These are phyloP conservation scores for Ailuropoda melanoleuca DNA, from an alignment of 2,113 vertebrate species.

Conservation along the genomic window DNA sequence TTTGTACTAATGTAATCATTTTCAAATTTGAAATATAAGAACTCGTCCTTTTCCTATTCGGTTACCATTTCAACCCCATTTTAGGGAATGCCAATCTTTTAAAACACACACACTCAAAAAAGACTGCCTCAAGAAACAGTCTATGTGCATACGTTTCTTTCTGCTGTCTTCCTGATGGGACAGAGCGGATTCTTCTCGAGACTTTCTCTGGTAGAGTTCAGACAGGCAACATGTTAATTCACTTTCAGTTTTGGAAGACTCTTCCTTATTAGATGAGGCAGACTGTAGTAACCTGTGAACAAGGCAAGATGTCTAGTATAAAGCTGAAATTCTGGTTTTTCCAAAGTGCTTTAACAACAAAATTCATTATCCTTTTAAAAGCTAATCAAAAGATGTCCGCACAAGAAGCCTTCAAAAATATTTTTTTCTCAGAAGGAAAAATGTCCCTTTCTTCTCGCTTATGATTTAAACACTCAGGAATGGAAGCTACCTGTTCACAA, in stretches of 20 bases:
- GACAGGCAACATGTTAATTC: slow-evolving; percentile 88
- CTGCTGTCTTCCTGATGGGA: slow-evolving; percentile 81
- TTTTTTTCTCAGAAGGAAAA: background rate
- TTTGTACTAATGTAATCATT: background rate
- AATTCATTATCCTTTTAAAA: background rate
- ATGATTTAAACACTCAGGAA: background rate
- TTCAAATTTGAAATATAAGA: slow-evolving; percentile 19
- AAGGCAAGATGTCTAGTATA: background rate
- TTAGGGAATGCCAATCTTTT: background rate
- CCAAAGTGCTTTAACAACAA: background rate
- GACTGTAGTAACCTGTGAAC: slow-evolving; percentile 88
- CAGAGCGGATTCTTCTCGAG: slow-evolving; percentile 73
- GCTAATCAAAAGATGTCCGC: background rate
- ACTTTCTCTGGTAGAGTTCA: slow-evolving; percentile 90
- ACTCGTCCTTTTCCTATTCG: background rate
- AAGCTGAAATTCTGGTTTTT: slow-evolving; percentile 12
- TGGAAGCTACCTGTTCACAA: background rate
- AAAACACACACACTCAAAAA: background rate
- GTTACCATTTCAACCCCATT: slow-evolving; percentile 19
- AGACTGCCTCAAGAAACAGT: background rate
- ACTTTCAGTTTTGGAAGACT: slow-evolving; percentile 77
- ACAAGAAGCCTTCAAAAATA: background rate
- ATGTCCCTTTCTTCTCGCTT: background rate
- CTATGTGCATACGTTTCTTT: slow-evolving; percentile 87
- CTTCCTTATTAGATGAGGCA: slow-evolving; percentile 79